Conservation (phyloP, 1,140 invertebrate species). For the Varroa destructor region DNA sequence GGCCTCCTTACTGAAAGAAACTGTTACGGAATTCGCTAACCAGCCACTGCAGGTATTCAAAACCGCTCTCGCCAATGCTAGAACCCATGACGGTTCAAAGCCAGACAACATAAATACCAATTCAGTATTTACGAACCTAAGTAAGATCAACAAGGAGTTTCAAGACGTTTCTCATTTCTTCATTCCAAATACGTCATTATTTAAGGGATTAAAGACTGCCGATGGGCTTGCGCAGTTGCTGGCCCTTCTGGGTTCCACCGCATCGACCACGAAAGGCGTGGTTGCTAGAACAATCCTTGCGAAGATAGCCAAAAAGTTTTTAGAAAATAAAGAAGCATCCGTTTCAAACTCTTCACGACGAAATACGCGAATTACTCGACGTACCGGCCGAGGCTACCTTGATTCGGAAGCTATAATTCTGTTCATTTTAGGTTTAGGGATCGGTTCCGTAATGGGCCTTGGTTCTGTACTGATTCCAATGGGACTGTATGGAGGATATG, state of each 20-base stretch:
- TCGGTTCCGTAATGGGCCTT: conserved; percentile 9
- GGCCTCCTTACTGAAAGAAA: conserved; percentile 1
- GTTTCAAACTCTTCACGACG: not conserved
- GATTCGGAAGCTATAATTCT: conserved; percentile 16
- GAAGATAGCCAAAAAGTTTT: conserved; percentile 4
- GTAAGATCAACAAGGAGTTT: not conserved
- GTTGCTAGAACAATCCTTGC: conserved; percentile 1
- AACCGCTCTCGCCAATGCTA: not conserved
- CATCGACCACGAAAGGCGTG: conserved; percentile 3
- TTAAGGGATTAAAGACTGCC: not conserved
- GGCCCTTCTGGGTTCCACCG: not conserved
- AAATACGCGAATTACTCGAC: not conserved
- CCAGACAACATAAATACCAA: not conserved
- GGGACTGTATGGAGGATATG: conserved; percentile 8
- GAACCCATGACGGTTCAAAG: not conserved
- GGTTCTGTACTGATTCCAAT: conserved; percentile 1
- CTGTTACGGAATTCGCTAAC: not conserved
- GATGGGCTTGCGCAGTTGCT: not conserved
- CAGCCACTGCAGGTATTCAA: not conserved
- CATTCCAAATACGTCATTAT: not conserved
- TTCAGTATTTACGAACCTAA: not conserved
- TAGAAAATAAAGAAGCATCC: not conserved
- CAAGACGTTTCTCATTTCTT: not conserved
- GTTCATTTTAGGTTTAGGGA: conserved; percentile 12
- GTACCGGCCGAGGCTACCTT: conserved; percentile 11